Evolutionary conservation across 2,888 invertebrate genomes (phyloP).

Genomic region (Noctua fimbriata): DNA sequence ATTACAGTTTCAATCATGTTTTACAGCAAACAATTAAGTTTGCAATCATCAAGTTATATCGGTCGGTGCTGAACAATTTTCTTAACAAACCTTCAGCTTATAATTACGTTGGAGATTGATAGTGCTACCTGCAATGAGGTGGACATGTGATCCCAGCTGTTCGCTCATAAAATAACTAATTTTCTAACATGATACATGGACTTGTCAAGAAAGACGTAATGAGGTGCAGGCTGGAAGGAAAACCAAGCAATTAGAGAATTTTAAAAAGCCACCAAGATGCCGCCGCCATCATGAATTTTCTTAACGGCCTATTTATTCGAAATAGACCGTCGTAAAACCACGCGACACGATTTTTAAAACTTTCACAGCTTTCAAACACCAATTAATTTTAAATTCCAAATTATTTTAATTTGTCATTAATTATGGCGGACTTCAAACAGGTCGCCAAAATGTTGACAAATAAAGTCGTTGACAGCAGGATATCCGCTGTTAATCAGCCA

Average conservation of each 20-base stretch:
- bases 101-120: slow-evolving; percentile 73
- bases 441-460: slow-evolving; percentile 69
- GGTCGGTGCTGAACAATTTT: slow-evolving; percentile 55
- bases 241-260: slow-evolving; percentile 23
- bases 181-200: slow-evolving; percentile 42
- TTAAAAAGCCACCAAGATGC: not conserved
- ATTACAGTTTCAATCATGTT: slow-evolving; percentile 49
- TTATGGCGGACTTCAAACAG: slow-evolving; percentile 65
- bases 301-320: slow-evolving; percentile 52
- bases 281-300: slow-evolving; percentile 34
- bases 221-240: slow-evolving; percentile 15
- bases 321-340: slow-evolving; percentile 56
- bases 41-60: slow-evolving; percentile 61
- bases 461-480: slow-evolving; percentile 71
- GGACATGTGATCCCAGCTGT: slow-evolving; percentile 34
- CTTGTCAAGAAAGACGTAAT: slow-evolving; percentile 23
- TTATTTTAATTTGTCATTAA: slow-evolving; percentile 53
- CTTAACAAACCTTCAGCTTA: slow-evolving; percentile 59
- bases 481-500: slow-evolving; percentile 71
- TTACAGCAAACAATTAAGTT: slow-evolving; percentile 52
- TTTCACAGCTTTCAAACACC: slow-evolving; percentile 51
- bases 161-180: slow-evolving; percentile 24
- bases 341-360: slow-evolving; percentile 37
- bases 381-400: slow-evolving; percentile 46
- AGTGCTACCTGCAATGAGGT: slow-evolving; percentile 46